These are phyloP conservation scores for Agriotes lineatus DNA, from an alignment of 2,888 invertebrate genomes.

Conservation along the genomic window DNA sequence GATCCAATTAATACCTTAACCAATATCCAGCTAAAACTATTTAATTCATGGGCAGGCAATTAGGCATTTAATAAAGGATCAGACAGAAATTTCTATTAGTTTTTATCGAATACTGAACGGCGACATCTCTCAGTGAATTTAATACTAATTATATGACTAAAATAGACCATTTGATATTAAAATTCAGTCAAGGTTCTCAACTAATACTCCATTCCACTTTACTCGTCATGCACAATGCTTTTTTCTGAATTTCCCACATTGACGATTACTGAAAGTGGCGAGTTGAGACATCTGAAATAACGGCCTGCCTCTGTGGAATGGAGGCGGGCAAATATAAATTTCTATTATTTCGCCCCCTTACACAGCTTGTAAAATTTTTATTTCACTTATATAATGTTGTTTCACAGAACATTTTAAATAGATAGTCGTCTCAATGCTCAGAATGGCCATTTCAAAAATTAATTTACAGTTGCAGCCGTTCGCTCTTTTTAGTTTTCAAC, in stretches of 20 bases:
- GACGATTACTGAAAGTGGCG: slow-evolving; percentile 38
- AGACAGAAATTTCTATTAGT: too few relatives aligned
- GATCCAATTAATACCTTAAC: too few relatives aligned
- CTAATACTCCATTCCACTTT: slow-evolving; percentile 23
- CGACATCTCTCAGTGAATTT: too few relatives aligned
- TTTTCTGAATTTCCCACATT: slow-evolving; percentile 40
- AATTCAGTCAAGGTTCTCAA: slow-evolving; percentile 8
- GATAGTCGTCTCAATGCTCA: too few relatives aligned
- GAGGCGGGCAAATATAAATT: slow-evolving; percentile 6
- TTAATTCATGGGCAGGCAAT: too few relatives aligned
- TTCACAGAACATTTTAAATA: not conserved
- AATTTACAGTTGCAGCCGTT: too few relatives aligned
- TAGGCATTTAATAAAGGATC: too few relatives aligned
- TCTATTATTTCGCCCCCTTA: slow-evolving; percentile 12
- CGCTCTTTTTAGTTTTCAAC: too few relatives aligned
- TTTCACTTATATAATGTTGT: not conserved
- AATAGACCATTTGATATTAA: slow-evolving; percentile 16
- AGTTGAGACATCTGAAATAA: slow-evolving; percentile 33
- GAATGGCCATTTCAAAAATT: not conserved
- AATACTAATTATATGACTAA: too few relatives aligned
- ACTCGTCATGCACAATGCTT: slow-evolving; percentile 23
- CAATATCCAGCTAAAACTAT: too few relatives aligned
- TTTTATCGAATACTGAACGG: too few relatives aligned
- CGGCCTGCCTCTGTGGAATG: slow-evolving; percentile 9
- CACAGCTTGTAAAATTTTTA: not conserved